A percentile compares a stretch with the other conserved stretches of the same genome.
These are phyloP conservation scores for Pseudoips prasinana DNA, from an alignment of 2,888 invertebrate genomes.

Conservation along the genomic window DNA sequence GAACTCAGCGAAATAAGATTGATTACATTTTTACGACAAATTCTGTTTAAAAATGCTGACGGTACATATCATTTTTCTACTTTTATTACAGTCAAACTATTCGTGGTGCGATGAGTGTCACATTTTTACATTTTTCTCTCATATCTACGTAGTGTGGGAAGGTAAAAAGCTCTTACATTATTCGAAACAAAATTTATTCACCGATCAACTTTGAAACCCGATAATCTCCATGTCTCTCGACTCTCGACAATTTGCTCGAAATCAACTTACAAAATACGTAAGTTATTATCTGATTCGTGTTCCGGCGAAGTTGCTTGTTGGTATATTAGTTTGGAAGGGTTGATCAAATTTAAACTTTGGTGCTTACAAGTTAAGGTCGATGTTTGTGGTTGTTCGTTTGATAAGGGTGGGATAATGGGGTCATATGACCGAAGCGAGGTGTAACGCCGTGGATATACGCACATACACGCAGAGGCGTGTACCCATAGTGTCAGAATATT, in stretches of 20 bases:
- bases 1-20: no score
- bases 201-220: constrained; percentile 44
- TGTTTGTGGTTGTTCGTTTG: constrained; percentile 38
- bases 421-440: constrained; percentile 68
- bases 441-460: constrained; percentile 50
- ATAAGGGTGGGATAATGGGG: constrained; percentile 67
- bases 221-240: constrained; percentile 46
- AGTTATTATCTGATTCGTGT: constrained; percentile 62
- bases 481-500: constrained; percentile 63
- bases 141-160: constrained; percentile 31
- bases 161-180: constrained; percentile 33
- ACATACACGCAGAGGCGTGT: constrained; percentile 57
- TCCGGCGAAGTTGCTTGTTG: constrained; percentile 51
- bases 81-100: constrained; percentile 28
- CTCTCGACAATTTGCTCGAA: constrained; percentile 47
- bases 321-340: constrained; percentile 40
- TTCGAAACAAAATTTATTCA: constrained; percentile 46
- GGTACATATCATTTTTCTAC: constrained; percentile 22
- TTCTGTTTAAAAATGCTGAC: constrained; percentile 20
- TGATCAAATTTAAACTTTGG: constrained; percentile 45
- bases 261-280: constrained; percentile 61
- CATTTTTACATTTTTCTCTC: constrained; percentile 25
- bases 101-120: constrained; percentile 21
- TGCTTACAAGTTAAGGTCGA: constrained; percentile 41
- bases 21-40: constrained; percentile 22